Base-by-base conservation (phyloP, 2,888 invertebrate species). In the Rhamphomyia laevipes region DNA sequence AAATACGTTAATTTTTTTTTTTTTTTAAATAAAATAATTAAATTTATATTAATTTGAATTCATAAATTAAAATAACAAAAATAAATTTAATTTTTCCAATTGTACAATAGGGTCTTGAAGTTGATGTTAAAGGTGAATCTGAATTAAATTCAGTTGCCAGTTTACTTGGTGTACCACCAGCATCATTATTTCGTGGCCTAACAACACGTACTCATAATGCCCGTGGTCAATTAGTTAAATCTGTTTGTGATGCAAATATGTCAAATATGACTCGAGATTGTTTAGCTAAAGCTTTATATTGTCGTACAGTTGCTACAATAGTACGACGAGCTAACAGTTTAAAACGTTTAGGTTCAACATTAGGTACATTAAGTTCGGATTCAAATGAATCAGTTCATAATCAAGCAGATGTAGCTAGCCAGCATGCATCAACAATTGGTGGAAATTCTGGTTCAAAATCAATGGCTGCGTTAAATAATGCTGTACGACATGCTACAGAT, bases 301-400 rank as follows among this genome's bases (percentile, higher is more conserved):
- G 91, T 67, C 84, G 94, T 58, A 93, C 93, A 11, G 91, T 94
- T 16, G 91, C 91, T 16, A 93, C 94, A 18, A 92, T 95, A 59
- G 90, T 94, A 27, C 78, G 93, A 33, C 77, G 94, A 60, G 92
- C 93, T 48, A 95, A 95, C 69, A 93, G 91, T 60, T 74, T 93
- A 33, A 91, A 92, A 71, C 77, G 68, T 1, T 74, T 89, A 43
- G 89, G 89, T 37, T 87, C 87, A 2, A 87, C 87, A 18, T 74
- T 88, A 38, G 84, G 85, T 51, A 91, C 93, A 17, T 74, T 92
- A 4, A 91, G 91, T 58, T 91, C 91, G 0, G 92, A 92, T 66
- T 90, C 90, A 3, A 91, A 89, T 67, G 92, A 92, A 67, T 91
- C 90, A 0, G 90, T 90, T 38, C 89, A 90, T 66, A 86, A 87